These are phyloP conservation scores for Malacoraja senta DNA, from an alignment of 2,797 vertebrate genomes.

Conservation along the genomic window DNA sequence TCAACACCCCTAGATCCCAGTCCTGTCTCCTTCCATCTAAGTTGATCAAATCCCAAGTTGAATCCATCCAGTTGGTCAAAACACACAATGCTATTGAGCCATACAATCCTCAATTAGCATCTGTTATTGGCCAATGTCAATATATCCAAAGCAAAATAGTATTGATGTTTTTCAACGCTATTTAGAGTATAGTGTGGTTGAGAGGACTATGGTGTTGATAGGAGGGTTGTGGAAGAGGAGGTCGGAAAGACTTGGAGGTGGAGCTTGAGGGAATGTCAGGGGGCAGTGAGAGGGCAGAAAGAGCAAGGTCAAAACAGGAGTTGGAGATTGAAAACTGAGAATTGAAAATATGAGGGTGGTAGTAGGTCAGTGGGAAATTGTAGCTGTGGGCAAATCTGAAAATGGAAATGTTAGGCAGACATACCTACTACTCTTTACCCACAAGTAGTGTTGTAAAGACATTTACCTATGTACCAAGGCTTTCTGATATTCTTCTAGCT, in stretches of 20 bases:
- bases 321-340: too few species aligned
- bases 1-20: not conserved
- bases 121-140: not conserved
- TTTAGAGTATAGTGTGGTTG: not conserved
- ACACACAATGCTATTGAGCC: not conserved
- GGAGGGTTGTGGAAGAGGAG: too few species aligned
- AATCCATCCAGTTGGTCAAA: not conserved
- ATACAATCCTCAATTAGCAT: not conserved
- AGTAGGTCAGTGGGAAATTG: too few species aligned
- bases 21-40: not conserved
- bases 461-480: too few species aligned
- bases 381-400: not conserved
- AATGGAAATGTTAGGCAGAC: not conserved
- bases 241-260: too few species aligned
- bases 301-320: too few species aligned
- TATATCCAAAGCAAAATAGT: not conserved
- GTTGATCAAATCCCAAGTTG: not conserved
- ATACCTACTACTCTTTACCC: not conserved
- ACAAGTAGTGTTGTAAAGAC: not conserved
- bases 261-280: too few species aligned
- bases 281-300: too few species aligned
- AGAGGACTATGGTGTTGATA: too few species aligned
- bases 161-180: not conserved
- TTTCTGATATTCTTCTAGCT: not conserved
- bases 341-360: too few species aligned